Evolutionary conservation across 2,113 vertebrate genomes (phyloP).

Genomic region (Daphoenositta chrysoptera): DNA sequence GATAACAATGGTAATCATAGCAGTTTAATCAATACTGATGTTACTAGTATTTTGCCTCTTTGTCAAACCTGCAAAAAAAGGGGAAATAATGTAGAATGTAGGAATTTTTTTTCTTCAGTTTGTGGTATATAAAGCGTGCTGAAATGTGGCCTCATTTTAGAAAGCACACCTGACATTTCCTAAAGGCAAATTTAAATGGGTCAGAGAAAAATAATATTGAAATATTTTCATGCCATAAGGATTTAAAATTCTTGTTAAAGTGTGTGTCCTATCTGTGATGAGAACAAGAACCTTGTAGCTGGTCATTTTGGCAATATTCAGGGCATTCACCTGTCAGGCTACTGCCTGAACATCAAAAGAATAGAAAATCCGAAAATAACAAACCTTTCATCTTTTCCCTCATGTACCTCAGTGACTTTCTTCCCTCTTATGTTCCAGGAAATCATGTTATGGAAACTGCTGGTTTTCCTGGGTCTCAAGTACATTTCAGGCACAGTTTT

Average conservation of each 20-base stretch:
- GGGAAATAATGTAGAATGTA: background rate
- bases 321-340: background rate
- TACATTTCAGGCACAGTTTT: background rate
- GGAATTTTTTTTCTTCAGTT: background rate
- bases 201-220: background rate
- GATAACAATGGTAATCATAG: background rate
- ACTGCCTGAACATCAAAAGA: background rate
- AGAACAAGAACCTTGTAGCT: background rate
- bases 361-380: background rate
- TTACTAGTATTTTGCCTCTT: background rate
- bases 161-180: background rate
- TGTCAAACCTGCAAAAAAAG: background rate
- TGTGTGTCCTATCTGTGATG: background rate
- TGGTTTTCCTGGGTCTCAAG: background rate
- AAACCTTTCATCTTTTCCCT: background rate
- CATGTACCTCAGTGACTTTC: background rate
- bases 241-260: background rate
- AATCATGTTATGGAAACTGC: background rate
- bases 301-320: background rate
- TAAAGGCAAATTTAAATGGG: background rate
- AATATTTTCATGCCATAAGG: background rate
- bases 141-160: background rate
- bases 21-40: background rate
- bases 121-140: background rate
- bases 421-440: background rate